These are phyloP conservation scores for Stenolophus ochropezus DNA, from an alignment of 2,888 invertebrate genomes.

Conservation along the genomic window DNA sequence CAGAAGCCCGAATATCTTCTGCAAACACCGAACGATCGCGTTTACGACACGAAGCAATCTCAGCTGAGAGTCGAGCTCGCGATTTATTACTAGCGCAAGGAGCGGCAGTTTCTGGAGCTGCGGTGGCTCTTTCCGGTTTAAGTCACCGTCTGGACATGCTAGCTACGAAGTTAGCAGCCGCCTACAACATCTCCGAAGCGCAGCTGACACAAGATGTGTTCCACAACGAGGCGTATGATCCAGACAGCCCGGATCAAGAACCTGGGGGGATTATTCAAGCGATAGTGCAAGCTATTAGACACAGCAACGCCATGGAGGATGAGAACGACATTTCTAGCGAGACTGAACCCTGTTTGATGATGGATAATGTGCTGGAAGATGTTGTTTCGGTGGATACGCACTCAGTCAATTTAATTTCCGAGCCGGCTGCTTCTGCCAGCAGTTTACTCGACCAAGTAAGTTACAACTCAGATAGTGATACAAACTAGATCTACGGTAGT, in stretches of 20 bases:
- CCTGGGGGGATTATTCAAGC: background rate
- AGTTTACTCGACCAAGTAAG: conserved; percentile 77
- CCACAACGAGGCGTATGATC: conserved; percentile 86
- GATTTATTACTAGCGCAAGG: conserved; percentile 82
- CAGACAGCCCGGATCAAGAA: conserved; percentile 69
- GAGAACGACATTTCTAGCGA: conserved; percentile 75
- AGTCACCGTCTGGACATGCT: conserved; percentile 78
- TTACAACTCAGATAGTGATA: background rate
- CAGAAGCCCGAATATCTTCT: conserved; percentile 69
- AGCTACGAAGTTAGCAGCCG: conserved; percentile 82
- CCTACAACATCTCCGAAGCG: conserved; percentile 86
- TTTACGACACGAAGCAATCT: conserved; percentile 71
- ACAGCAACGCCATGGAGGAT: conserved; percentile 73
- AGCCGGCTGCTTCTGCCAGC: conserved; percentile 84
- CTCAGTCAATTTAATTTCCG: conserved; percentile 83
- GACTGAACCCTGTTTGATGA: conserved; percentile 88
- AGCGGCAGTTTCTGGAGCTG: conserved; percentile 81
- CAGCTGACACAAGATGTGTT: conserved; percentile 84
- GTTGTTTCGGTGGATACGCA: conserved; percentile 80
- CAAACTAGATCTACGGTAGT: no score
- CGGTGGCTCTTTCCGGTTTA: conserved; percentile 81
- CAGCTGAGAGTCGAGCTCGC: conserved; percentile 78
- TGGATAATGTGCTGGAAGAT: conserved; percentile 84
- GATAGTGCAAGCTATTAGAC: background rate
- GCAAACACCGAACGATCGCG: conserved; percentile 71